These are phyloP conservation scores for Megalurothrips usitatus DNA, from an alignment of 2,888 invertebrate species.

Conservation along the genomic window DNA sequence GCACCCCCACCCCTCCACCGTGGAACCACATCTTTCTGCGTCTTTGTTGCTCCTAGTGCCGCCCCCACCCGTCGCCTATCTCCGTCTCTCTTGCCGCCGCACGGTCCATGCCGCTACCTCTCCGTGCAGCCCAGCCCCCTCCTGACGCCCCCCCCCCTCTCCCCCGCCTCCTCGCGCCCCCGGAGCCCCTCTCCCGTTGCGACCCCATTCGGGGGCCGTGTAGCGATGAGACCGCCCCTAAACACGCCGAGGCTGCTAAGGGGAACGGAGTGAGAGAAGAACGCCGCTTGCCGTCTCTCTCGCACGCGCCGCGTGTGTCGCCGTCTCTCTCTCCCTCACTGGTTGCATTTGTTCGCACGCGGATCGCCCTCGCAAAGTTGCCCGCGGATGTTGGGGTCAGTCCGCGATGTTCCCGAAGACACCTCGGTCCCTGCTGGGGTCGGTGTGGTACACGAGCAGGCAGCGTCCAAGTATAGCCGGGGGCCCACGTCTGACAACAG, in stretches of 20 bases:
- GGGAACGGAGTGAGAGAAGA: not conserved
- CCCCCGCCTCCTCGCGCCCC: not conserved
- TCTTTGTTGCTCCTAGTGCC: not conserved
- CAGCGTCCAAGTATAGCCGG: too few relatives aligned
- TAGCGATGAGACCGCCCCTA: constrained; percentile 6
- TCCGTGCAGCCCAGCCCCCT: not conserved
- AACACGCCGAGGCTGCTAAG: not conserved
- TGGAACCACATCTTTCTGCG: constrained; percentile 11
- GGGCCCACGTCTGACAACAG: too few relatives aligned
- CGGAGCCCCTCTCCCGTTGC: not conserved
- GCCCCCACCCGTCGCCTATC: not conserved
- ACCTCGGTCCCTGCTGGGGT: too few relatives aligned
- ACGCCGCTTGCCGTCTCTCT: not conserved
- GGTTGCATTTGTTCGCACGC: not conserved
- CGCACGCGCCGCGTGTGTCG: not conserved
- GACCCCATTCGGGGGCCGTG: constrained; percentile 18
- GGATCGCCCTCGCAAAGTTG: too few relatives aligned
- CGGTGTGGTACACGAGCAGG: too few relatives aligned
- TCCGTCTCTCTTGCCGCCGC: not conserved
- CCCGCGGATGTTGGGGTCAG: too few relatives aligned
- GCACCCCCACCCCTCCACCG: not conserved
- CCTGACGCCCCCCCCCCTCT: not conserved
- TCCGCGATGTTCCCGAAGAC: too few relatives aligned
- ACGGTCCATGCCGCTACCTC: too few relatives aligned
- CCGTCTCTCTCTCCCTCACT: not conserved